Evolutionary conservation across 2,113 vertebrate genomes (phyloP), one percentile per base, ranked within the genome.

Genomic region (Cettia cetti): DNA sequence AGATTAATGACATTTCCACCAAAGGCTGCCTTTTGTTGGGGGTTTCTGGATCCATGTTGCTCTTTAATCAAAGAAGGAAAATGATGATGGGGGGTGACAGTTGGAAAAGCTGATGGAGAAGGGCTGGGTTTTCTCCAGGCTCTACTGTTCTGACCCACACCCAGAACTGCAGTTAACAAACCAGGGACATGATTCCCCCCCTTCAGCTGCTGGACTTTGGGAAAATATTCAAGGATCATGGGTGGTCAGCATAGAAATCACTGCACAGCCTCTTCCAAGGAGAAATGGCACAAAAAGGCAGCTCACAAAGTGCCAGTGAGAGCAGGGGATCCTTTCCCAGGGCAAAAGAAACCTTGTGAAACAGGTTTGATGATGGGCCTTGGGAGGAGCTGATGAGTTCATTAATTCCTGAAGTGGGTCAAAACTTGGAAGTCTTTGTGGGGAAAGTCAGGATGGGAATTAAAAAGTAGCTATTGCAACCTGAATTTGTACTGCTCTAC

Each of bases 1-100:
- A 40, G 77, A 95, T 94, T 95, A 94, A 96, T 85, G 89, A 77
- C 59, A 74, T 86, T 90, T 91, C 76, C 92, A 74, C 44, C 44
- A 78, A 82, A 94, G 69, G 57, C 20, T 92, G 69, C 15, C 9
- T 96, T 91, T 89, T 65, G 45, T 10, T 20, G 69, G 53, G 59
- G 12, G 10, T 11, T 86, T 68, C 42, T 80, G 78, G 91, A 72
- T 57, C 47, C 90, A 75, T 1, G 0, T 19, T 65, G 33, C 57
- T 87, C 66, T 94, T 93, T 82, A 81, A 82, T 90, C 82, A 82
- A 54, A 90, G 72, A 56, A 91, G 17, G 56, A 91, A 91, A 94
- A 90, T 19, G 10, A 64, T 69, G 75, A 94, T 84, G 75, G 64
- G 44, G 40, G 65, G 3, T 7, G 11, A 84, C 89, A 88, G 71